phyloP scores from a whole-genome alignment of 2,797 vertebrate species.

The Cyclopterus lumpus region DNA sequence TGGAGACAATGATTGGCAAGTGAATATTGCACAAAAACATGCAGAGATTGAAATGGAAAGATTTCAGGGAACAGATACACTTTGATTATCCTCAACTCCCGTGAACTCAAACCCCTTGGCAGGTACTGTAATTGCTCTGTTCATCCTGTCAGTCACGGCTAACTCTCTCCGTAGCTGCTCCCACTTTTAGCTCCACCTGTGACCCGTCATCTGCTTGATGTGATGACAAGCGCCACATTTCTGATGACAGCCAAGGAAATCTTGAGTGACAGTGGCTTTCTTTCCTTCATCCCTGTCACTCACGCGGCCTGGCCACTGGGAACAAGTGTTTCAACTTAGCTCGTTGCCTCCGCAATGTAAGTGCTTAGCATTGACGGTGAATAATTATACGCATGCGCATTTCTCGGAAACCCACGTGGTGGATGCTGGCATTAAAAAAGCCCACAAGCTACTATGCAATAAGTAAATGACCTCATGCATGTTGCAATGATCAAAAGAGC shows the following conservation, averaged over 20 bases:
- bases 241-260: slow-evolving; percentile 78
- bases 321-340: slow-evolving; percentile 67
- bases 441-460: slow-evolving; percentile 36
- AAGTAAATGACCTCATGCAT: slow-evolving; percentile 56
- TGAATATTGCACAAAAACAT: slow-evolving; percentile 40
- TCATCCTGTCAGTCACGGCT: slow-evolving; percentile 89
- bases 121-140: slow-evolving; percentile 88
- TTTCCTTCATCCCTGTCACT: slow-evolving; percentile 73
- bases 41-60: slow-evolving; percentile 32
- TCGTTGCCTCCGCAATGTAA: slow-evolving; percentile 63
- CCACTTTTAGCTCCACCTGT: slow-evolving; percentile 77
- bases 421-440: slow-evolving; percentile 39
- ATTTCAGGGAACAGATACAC: slow-evolving; percentile 51
- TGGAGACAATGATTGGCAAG: slow-evolving; percentile 9
- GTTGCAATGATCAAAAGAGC: slow-evolving; percentile 70
- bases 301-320: slow-evolving; percentile 65
- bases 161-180: slow-evolving; percentile 54
- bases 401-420: slow-evolving; percentile 47
- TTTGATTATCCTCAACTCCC: slow-evolving; percentile 60
- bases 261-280: slow-evolving; percentile 76
- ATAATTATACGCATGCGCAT: slow-evolving; percentile 37
- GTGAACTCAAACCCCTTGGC: slow-evolving; percentile 80
- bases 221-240: slow-evolving; percentile 71
- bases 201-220: slow-evolving; percentile 50
- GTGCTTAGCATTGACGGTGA: slow-evolving; percentile 55